Conservation (phyloP, 1,140 invertebrate species). For the Bombus huntii region DNA sequence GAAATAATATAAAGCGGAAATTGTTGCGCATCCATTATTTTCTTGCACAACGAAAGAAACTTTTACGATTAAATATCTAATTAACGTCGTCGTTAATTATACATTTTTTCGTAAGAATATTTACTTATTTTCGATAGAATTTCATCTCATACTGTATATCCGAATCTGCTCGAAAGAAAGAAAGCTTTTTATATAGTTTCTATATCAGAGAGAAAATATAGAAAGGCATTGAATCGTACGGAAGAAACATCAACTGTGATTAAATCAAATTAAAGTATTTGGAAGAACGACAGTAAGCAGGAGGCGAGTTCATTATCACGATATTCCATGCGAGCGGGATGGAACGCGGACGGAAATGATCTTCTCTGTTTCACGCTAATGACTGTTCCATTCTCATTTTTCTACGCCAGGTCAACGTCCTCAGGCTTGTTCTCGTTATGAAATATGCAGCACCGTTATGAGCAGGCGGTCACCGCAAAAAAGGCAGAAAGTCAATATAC, state of each 20-base stretch:
- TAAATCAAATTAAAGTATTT: background rate
- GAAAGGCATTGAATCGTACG: background rate
- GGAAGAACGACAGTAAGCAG: background rate
- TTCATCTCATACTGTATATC: background rate
- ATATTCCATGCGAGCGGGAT: slow-evolving; percentile 1
- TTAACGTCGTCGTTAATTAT: background rate
- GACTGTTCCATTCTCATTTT: slow-evolving; percentile 58
- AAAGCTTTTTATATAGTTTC: too few species aligned
- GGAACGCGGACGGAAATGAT: slow-evolving; percentile 50
- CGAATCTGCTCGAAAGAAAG: too few species aligned
- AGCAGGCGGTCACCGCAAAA: slow-evolving; percentile 18
- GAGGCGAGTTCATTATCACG: background rate
- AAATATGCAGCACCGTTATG: slow-evolving; percentile 42
- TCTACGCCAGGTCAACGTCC: slow-evolving; percentile 39
- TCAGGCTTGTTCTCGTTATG: slow-evolving; percentile 42
- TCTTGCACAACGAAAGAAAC: too few species aligned
- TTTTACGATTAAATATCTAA: background rate
- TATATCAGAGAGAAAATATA: too few species aligned
- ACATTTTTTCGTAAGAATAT: background rate
- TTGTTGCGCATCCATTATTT: too few species aligned
- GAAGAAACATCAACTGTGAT: too few species aligned
- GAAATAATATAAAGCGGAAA: too few species aligned
- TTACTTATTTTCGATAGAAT: background rate
- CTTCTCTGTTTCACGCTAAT: slow-evolving; percentile 53
- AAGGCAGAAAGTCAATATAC: slow-evolving; percentile 16